These are phyloP conservation scores for Dissostichus mawsoni DNA, from an alignment of 2,113 vertebrate species.

Conservation along the genomic window DNA sequence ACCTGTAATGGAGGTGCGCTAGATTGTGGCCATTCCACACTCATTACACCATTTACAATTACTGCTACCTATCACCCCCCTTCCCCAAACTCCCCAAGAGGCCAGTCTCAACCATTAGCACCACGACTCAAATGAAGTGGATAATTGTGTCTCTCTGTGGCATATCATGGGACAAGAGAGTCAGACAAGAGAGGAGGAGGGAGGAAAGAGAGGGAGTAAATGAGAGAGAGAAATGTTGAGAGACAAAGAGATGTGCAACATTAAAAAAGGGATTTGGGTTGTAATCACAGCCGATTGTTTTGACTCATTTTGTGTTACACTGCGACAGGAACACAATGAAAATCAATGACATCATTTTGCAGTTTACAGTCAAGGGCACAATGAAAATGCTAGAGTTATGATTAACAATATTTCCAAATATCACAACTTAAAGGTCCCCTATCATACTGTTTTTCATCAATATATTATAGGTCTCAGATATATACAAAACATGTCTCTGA, in stretches of 20 bases:
- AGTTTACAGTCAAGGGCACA: neutral
- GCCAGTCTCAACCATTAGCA: conserved; percentile 84
- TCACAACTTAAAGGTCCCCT: neutral
- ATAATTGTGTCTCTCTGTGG: conserved; percentile 86
- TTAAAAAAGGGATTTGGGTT: conserved; percentile 6
- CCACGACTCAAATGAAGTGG: conserved; percentile 87
- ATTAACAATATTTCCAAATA: neutral
- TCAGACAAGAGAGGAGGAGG: conserved; percentile 62
- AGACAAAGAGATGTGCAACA: conserved; percentile 32
- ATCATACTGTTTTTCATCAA: too few species aligned
- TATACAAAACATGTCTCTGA: too few species aligned
- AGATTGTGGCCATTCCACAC: conserved; percentile 81
- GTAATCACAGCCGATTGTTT: neutral
- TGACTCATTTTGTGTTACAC: neutral
- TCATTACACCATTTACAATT: conserved; percentile 87
- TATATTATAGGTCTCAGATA: too few species aligned
- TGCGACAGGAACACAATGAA: neutral
- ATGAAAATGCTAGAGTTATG: neutral
- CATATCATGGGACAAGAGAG: conserved; percentile 81
- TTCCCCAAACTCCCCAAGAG: conserved; percentile 69
- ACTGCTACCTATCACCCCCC: conserved; percentile 78
- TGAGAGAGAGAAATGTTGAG: conserved; percentile 41
- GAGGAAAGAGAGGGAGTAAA: conserved; percentile 44
- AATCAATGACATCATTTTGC: conserved; percentile 1
- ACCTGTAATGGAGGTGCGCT: conserved; percentile 79